Conservation (phyloP, 2,797 vertebrate genomes). For the Astyanax mexicanus region DNA sequence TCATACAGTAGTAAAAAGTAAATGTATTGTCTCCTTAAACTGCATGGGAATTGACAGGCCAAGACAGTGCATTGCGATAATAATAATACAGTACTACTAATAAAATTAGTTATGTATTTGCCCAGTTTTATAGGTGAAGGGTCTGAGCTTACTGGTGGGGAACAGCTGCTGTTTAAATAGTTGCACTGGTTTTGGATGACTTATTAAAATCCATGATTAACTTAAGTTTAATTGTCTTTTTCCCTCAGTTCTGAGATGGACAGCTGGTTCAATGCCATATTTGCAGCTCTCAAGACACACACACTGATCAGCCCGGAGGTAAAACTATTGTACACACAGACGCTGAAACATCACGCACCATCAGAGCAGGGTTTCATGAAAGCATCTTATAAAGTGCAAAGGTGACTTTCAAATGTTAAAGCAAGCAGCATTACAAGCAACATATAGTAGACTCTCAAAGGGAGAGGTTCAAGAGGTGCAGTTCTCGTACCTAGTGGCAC, state of each 20-base stretch:
- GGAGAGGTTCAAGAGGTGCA: no score
- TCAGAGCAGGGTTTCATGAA: not conserved
- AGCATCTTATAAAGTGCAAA: no score
- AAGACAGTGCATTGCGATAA: no score
- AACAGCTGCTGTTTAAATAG: not conserved
- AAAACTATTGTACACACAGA: not conserved
- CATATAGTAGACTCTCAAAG: no score
- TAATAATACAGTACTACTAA: not conserved
- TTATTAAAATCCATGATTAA: not conserved
- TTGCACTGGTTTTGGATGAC: not conserved
- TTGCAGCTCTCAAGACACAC: slow-evolving; percentile 61
- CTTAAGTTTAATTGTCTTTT: not conserved
- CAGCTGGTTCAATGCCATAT: slow-evolving; percentile 69
- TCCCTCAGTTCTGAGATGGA: slow-evolving; percentile 69
- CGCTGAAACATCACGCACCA: not conserved
- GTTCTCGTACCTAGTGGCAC: no score
- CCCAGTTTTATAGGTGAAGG: not conserved
- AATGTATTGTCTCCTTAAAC: no score
- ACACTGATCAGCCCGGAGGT: slow-evolving; percentile 57
- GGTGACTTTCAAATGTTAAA: no score
- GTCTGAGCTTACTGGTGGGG: not conserved
- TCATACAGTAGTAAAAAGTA: no score
- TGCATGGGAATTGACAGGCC: no score
- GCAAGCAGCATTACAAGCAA: no score
- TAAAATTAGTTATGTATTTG: not conserved